A percentile compares a stretch with the other conserved stretches of the same genome.
Conservation (phyloP, 2,113 vertebrate genomes). For the Ellobius talpinus region DNA sequence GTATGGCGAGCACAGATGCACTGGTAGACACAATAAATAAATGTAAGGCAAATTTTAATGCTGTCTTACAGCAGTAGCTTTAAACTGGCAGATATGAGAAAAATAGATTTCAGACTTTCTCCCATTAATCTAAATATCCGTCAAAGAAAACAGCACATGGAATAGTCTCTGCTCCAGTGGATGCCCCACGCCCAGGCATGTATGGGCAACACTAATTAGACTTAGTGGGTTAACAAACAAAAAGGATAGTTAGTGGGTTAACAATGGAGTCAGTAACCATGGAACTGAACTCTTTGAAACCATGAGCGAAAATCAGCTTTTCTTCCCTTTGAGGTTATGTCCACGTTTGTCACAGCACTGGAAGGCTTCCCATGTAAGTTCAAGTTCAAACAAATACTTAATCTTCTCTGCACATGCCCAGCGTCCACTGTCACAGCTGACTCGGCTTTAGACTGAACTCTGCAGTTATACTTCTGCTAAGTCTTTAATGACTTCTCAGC, state of each 20-base stretch:
- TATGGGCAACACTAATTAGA: neutral
- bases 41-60: neutral
- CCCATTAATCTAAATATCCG: neutral
- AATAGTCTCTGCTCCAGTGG: neutral
- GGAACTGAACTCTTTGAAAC: neutral
- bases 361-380: neutral
- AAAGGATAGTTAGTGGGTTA: neutral
- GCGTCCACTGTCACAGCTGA: neutral
- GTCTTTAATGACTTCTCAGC: neutral
- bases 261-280: neutral
- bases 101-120: constrained; percentile 59
- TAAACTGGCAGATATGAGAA: constrained; percentile 11
- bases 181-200: neutral
- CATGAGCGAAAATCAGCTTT: neutral
- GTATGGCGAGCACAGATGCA: neutral
- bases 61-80: neutral
- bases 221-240: too few species aligned
- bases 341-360: neutral
- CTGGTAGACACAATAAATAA: neutral
- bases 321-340: neutral
- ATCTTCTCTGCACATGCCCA: constrained; percentile 38
- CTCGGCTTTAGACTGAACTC: neutral
- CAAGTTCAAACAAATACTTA: constrained; percentile 14
- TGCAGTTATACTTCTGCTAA: neutral
- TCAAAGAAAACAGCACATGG: neutral